Conservation (phyloP, 35 echinoderm and acorn worm genomes). For the Anneissia japonica region DNA sequence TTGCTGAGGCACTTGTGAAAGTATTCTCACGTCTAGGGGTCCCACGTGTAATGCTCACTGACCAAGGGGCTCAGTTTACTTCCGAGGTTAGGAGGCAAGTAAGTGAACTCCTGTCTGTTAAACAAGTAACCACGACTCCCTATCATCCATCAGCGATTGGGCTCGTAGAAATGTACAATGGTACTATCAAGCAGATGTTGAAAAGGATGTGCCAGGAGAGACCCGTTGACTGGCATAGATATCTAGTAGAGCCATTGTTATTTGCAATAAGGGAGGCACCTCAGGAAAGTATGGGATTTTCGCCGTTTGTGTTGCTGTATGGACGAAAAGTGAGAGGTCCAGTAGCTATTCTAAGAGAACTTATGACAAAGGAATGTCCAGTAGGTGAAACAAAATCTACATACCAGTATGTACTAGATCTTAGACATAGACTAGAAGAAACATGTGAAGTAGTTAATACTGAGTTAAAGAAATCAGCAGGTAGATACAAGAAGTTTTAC, state of each 20-base stretch:
- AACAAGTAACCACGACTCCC: slow-evolving; percentile 2
- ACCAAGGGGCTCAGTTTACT: slow-evolving; percentile 27
- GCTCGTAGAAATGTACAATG: neutral
- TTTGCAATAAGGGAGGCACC: no score
- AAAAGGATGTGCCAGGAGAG: no score
- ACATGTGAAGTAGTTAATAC: slow-evolving; percentile 15
- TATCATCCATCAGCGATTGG: neutral
- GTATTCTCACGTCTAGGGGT: slow-evolving; percentile 29
- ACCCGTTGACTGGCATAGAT: no score
- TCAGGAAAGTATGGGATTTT: no score
- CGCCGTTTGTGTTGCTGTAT: slow-evolving; percentile 30
- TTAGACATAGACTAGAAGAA: slow-evolving; percentile 5
- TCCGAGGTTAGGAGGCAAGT: slow-evolving; percentile 25
- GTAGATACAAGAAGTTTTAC: slow-evolving; percentile 25
- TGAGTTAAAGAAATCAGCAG: neutral
- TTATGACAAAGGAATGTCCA: neutral
- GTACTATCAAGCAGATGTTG: neutral
- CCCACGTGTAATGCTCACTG: slow-evolving; percentile 24
- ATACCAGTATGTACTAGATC: slow-evolving; percentile 26
- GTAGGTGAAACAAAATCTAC: neutral
- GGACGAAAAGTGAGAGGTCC: slow-evolving; percentile 6
- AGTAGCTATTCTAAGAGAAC: neutral
- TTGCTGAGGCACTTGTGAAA: no score
- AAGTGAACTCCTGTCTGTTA: slow-evolving; percentile 18
- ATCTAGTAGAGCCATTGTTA: no score